Conservation (phyloP, 2,888 invertebrate genomes). For the Incurvaria masculella region DNA sequence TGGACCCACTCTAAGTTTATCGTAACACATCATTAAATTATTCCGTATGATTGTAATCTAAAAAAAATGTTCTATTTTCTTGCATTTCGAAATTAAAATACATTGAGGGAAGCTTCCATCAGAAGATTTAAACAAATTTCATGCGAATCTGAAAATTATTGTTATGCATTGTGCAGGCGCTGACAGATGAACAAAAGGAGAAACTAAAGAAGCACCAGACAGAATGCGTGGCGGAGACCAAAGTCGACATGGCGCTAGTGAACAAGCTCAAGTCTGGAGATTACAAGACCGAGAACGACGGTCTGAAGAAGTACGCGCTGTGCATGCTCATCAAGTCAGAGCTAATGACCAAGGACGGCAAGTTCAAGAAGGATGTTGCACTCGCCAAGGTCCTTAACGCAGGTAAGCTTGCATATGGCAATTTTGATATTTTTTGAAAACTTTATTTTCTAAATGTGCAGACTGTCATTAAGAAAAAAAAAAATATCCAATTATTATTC, state of each 20-base stretch:
- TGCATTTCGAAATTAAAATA: too few relatives aligned
- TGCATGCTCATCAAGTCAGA: slow-evolving; percentile 50
- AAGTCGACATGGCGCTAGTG: slow-evolving; percentile 34
- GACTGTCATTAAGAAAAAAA: too few relatives aligned
- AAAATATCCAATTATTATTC: too few relatives aligned
- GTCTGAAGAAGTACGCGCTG: slow-evolving; percentile 44
- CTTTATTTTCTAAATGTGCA: too few relatives aligned
- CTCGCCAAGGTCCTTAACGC: slow-evolving; percentile 44
- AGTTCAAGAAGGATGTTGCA: slow-evolving; percentile 52
- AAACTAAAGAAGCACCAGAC: slow-evolving; percentile 46
- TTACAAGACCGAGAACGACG: slow-evolving; percentile 44
- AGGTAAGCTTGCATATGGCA: slow-evolving; percentile 31
- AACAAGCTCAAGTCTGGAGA: slow-evolving; percentile 45
- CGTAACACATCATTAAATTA: neutral
- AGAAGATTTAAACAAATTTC: neutral
- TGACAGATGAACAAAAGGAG: slow-evolving; percentile 48
- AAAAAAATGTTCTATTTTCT: too few relatives aligned
- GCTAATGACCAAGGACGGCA: slow-evolving; percentile 52
- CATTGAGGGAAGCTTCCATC: too few relatives aligned
- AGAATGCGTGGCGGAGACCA: slow-evolving; percentile 41
- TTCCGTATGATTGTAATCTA: neutral
- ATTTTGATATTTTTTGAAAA: too few relatives aligned
- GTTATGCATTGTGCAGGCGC: slow-evolving; percentile 25
- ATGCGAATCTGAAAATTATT: neutral
- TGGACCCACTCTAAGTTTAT: too few relatives aligned